A percentile compares a stretch with the other conserved stretches of the same genome.
phyloP scores from a whole-genome alignment of 2,888 invertebrate genomes.

The Galerucella calmariensis region DNA sequence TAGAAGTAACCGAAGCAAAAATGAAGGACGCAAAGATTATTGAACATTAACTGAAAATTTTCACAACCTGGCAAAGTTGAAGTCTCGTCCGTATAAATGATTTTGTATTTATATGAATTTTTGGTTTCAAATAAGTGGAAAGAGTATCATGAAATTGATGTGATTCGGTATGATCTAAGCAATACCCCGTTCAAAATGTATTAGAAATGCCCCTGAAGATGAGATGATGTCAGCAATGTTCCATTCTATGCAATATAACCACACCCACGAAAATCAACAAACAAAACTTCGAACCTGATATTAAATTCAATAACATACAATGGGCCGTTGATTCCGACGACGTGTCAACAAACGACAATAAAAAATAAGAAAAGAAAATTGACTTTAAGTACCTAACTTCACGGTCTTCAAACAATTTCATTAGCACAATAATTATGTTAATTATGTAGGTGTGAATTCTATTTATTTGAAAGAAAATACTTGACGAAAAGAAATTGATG shows the following conservation, averaged over 20 bases:
- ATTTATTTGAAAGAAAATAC: constrained; percentile 1
- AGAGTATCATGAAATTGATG: no score
- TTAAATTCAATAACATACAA: constrained; percentile 28
- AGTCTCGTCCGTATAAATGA: no score
- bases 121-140: no score
- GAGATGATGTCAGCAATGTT: neutral
- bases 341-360: constrained; percentile 15
- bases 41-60: no score
- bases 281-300: constrained; percentile 13
- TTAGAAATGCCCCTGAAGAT: neutral
- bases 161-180: no score
- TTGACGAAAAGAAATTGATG: neutral
- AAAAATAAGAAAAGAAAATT: constrained; percentile 14
- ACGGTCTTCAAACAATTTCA: constrained; percentile 28
- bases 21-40: no score
- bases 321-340: constrained; percentile 22
- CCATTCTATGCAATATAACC: constrained; percentile 17
- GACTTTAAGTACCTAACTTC: constrained; percentile 24
- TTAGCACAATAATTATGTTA: constrained; percentile 24
- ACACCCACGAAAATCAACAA: constrained; percentile 24
- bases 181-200: neutral
- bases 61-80: no score
- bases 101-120: no score
- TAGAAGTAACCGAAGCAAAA: no score
- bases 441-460: constrained; percentile 23